phyloP scores from a whole-genome alignment of 2,888 invertebrate species.

The Drosophila recens region DNA sequence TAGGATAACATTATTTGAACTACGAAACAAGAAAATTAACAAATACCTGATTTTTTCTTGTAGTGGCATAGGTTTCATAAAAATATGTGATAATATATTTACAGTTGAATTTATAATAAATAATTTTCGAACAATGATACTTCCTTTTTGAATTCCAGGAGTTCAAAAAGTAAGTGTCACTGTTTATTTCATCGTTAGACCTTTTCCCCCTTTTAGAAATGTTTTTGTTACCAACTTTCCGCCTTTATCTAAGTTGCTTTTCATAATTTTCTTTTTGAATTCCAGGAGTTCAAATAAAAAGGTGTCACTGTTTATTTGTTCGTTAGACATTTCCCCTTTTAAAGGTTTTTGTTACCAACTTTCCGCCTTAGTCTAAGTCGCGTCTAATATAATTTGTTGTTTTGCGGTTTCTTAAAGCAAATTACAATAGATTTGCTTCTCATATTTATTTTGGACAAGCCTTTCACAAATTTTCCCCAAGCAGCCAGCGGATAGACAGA shows the following conservation, averaged over 20 bases:
- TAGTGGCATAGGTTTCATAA: not conserved
- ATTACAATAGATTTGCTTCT: constrained; percentile 65
- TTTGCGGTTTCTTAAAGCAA: constrained; percentile 62
- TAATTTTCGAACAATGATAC: not conserved
- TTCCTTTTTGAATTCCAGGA: not conserved
- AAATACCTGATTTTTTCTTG: not conserved
- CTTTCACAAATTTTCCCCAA: constrained; percentile 70
- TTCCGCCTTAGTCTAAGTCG: constrained; percentile 15
- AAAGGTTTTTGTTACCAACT: not conserved
- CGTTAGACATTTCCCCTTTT: not conserved
- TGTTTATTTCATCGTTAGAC: not conserved
- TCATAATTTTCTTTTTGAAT: not conserved
- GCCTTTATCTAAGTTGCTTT: constrained; percentile 6
- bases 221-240: constrained; percentile 11
- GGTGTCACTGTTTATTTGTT: not conserved
- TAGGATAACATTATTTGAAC: not conserved
- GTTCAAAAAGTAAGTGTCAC: no score
- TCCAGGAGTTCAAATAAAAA: not conserved
- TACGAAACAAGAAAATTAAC: not conserved
- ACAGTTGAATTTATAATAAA: not conserved
- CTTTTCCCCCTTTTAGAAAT: not conserved
- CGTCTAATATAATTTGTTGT: constrained; percentile 20
- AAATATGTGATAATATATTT: no score
- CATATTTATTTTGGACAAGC: constrained; percentile 72
- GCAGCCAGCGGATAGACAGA: constrained; percentile 13